Conservation (phyloP, 2,888 invertebrate species). For the Baronia brevicornis region DNA sequence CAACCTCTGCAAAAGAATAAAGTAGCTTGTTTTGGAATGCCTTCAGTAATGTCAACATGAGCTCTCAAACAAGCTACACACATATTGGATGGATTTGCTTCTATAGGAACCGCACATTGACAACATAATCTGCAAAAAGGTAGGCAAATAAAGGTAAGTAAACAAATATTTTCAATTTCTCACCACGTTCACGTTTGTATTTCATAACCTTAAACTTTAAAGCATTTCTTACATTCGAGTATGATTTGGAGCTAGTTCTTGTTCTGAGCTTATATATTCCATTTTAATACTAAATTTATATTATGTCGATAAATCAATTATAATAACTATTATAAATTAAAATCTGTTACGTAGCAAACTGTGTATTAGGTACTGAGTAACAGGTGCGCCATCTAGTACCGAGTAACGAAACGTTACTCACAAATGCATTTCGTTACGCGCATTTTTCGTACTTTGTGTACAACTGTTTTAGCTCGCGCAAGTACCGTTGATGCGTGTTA, state of each 20-base stretch:
- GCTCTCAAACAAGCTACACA: constrained; percentile 95
- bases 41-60: constrained; percentile 95
- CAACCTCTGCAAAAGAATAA: constrained; percentile 94
- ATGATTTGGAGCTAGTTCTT: constrained; percentile 30
- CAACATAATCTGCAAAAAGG: constrained; percentile 86
- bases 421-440: too few species aligned
- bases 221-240: constrained; percentile 54
- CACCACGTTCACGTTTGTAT: constrained; percentile 1
- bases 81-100: constrained; percentile 98
- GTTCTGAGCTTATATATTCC: constrained; percentile 61
- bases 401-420: too few species aligned
- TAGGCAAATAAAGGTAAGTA: background rate
- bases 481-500: too few species aligned
- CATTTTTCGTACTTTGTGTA: too few species aligned
- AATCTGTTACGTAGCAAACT: too few species aligned
- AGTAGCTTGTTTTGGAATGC: constrained; percentile 94
- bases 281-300: constrained; percentile 29
- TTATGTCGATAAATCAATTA: background rate
- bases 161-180: constrained; percentile 1
- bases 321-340: background rate
- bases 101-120: constrained; percentile 93
- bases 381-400: too few species aligned
- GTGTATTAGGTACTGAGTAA: too few species aligned
- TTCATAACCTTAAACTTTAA: constrained; percentile 27
- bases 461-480: too few species aligned